phyloP scores from a whole-genome alignment of 2,113 vertebrate species.

The Cololabis saira region DNA sequence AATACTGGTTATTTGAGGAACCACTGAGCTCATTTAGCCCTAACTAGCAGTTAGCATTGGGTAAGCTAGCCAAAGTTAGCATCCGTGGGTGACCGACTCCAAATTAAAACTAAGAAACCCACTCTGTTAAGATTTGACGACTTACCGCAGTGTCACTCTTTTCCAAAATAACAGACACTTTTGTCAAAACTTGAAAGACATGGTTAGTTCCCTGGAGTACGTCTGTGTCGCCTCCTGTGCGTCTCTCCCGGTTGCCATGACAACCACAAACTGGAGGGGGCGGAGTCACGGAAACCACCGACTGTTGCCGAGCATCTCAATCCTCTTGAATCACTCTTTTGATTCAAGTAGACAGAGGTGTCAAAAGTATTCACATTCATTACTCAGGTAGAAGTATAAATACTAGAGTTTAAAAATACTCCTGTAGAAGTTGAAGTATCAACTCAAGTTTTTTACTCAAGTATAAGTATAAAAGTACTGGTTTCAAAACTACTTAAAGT shows the following conservation, averaged over 20 bases:
- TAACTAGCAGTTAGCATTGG: conserved; percentile 54
- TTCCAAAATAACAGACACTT: neutral
- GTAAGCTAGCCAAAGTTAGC: conserved; percentile 61
- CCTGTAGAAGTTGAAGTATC: no score
- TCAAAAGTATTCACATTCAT: no score
- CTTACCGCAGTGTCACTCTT: conserved; percentile 12
- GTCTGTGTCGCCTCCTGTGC: conserved; percentile 31
- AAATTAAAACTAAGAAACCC: neutral
- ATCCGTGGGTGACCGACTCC: neutral
- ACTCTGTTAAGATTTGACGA: neutral
- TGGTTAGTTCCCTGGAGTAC: conserved; percentile 4
- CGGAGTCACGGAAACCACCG: conserved; percentile 39
- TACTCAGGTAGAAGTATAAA: no score
- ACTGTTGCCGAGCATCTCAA: no score
- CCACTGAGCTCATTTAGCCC: conserved; percentile 35
- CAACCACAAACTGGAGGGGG: conserved; percentile 56
- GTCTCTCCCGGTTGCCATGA: conserved; percentile 75
- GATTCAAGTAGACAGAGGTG: no score
- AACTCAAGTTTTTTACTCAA: no score
- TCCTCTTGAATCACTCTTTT: no score
- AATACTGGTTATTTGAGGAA: neutral
- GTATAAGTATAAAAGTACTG: no score
- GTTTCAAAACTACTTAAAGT: no score
- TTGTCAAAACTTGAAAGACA: conserved; percentile 1
- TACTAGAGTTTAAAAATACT: no score